phyloP scores from a whole-genome alignment of 1,140 invertebrate species.

The Diorhabda sublineata region DNA sequence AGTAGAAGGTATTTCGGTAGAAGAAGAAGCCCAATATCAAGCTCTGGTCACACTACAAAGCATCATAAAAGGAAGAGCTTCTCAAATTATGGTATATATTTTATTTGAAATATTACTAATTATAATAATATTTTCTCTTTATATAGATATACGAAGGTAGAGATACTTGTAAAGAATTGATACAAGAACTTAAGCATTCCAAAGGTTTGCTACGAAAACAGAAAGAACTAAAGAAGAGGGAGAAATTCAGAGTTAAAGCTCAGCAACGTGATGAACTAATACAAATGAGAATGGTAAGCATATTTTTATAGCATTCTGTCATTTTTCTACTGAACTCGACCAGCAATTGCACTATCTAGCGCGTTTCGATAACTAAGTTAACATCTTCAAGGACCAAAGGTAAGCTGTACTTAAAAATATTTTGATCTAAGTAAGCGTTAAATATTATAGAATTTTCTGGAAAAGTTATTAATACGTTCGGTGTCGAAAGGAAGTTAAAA shows the following conservation, averaged over 20 bases:
- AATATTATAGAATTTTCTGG: no score
- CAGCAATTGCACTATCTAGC: constrained; percentile 7
- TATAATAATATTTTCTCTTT: constrained; percentile 2
- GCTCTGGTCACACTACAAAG: constrained; percentile 60
- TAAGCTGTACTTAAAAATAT: no score
- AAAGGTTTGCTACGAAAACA: constrained; percentile 57
- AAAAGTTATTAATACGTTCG: no score
- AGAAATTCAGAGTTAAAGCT: constrained; percentile 48
- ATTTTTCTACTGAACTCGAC: constrained; percentile 7
- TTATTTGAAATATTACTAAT: neutral
- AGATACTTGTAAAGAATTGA: constrained; percentile 61
- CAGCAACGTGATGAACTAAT: constrained; percentile 45
- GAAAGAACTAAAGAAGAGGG: constrained; percentile 47
- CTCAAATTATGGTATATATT: constrained; percentile 61
- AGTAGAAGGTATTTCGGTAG: constrained; percentile 50
- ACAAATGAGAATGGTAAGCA: constrained; percentile 28
- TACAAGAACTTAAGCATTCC: constrained; percentile 62
- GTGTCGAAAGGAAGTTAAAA: no score
- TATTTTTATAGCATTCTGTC: neutral
- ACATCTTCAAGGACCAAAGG: neutral
- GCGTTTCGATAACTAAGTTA: no score
- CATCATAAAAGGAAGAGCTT: constrained; percentile 61
- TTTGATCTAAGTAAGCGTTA: no score
- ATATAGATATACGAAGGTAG: constrained; percentile 66
- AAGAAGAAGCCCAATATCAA: constrained; percentile 56